Conservation (phyloP, 2,888 invertebrate species). For the Cheilosia variabilis region DNA sequence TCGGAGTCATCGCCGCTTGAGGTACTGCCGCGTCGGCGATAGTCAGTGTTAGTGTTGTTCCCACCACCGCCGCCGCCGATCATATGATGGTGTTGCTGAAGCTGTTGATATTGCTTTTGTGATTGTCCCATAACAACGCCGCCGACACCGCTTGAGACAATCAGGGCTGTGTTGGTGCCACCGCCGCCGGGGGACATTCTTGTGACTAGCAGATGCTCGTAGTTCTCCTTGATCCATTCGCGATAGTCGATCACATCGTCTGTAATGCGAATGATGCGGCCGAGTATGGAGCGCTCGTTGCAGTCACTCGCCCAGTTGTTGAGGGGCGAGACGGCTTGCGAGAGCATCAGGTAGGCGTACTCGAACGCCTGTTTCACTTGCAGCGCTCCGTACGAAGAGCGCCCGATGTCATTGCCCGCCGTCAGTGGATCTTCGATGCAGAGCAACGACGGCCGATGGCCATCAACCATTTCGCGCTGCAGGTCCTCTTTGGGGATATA, state of each 20-base stretch:
- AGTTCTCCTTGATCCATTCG: slow-evolving; percentile 84
- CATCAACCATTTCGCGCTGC: slow-evolving; percentile 96
- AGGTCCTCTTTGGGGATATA: slow-evolving; percentile 97
- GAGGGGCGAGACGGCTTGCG: slow-evolving; percentile 88
- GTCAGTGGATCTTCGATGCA: slow-evolving; percentile 99
- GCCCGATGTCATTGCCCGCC: slow-evolving; percentile 98
- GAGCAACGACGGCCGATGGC: slow-evolving; percentile 95
- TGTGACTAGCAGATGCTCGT: slow-evolving; percentile 81
- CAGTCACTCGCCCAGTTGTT: slow-evolving; percentile 85
- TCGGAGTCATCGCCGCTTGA: slow-evolving; percentile 83
- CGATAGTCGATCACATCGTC: slow-evolving; percentile 92
- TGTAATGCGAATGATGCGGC: slow-evolving; percentile 95
- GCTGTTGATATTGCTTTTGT: slow-evolving; percentile 77
- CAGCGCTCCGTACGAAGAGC: slow-evolving; percentile 93
- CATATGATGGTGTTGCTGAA: slow-evolving; percentile 67
- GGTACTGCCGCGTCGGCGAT: slow-evolving; percentile 82
- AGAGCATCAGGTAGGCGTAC: slow-evolving; percentile 95
- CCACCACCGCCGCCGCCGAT: slow-evolving; percentile 60
- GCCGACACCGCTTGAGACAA: slow-evolving; percentile 39
- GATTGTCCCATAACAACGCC: slow-evolving; percentile 77
- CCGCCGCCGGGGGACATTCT: slow-evolving; percentile 79
- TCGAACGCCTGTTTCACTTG: slow-evolving; percentile 96
- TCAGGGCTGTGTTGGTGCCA: slow-evolving; percentile 60
- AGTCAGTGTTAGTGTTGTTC: slow-evolving; percentile 76
- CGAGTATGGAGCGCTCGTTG: slow-evolving; percentile 88